Percentiles rank a stretch among this genome's conserved stretches.
These are phyloP conservation scores for Bemisia tabaci DNA, from an alignment of 1,140 invertebrate species.

Conservation along the genomic window DNA sequence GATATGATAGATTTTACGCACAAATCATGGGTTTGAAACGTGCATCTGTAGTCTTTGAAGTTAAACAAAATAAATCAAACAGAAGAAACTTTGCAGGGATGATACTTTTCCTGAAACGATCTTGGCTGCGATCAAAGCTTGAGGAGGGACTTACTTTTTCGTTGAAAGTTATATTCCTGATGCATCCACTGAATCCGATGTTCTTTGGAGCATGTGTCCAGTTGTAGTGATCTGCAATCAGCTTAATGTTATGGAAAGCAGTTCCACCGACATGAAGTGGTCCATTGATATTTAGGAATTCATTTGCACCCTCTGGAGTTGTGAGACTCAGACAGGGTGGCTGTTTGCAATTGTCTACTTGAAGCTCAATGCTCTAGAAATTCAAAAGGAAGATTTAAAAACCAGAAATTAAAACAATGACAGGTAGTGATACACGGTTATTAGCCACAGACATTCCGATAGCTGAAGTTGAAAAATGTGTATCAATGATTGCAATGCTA, in stretches of 20 bases:
- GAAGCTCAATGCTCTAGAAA: slow-evolving; percentile 49
- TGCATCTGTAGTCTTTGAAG: too few relatives aligned
- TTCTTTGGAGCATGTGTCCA: slow-evolving; percentile 50
- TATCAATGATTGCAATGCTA: too few relatives aligned
- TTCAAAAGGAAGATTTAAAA: slow-evolving; percentile 14
- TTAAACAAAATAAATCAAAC: too few relatives aligned
- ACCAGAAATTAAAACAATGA: background rate
- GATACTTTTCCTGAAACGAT: too few relatives aligned
- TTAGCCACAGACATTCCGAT: too few relatives aligned
- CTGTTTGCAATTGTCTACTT: slow-evolving; percentile 56
- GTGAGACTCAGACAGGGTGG: slow-evolving; percentile 55
- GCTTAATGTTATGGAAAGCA: slow-evolving; percentile 42
- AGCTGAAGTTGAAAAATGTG: too few relatives aligned
- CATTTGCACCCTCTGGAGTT: slow-evolving; percentile 50
- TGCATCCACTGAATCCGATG: slow-evolving; percentile 65
- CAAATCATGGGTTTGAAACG: too few relatives aligned
- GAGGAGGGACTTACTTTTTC: too few relatives aligned
- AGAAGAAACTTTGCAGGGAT: too few relatives aligned
- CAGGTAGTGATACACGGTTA: background rate
- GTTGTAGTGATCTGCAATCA: slow-evolving; percentile 36
- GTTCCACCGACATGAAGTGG: slow-evolving; percentile 77
- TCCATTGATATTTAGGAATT: slow-evolving; percentile 75
- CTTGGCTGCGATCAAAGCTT: too few relatives aligned
- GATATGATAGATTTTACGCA: too few relatives aligned
- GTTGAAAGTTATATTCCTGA: slow-evolving; percentile 71